Base-by-base conservation (phyloP, 2,113 vertebrate genomes). In the Phalacrocorax pelagicus region DNA sequence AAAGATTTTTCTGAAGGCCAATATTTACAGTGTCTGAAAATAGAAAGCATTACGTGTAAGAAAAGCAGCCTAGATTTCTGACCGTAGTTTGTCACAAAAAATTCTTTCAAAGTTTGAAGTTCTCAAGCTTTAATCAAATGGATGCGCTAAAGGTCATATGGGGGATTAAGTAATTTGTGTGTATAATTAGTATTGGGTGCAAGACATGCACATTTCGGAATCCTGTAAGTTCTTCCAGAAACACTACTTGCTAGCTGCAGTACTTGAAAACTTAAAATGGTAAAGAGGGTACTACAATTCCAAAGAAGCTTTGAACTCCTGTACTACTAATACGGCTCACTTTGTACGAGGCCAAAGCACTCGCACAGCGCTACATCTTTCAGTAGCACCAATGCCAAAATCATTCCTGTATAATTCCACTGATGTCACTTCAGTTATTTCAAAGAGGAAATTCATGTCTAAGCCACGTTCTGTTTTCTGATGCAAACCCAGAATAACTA, bases 351-450 rank as follows among this genome's bases (percentile, higher is more conserved):
- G 96, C 97, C 97, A 95, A 89, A 98, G 92, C 86, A 93, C 94
- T 97, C 94, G 81, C 86, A 97, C 95, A 96, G 95, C 86, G 81
- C 96, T 96, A 63, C 94, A 94, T 96, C 95, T 97, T 97, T 96
- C 96, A 97, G 97, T 69, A 96, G 93, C 84, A 79, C 62, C 89
- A 89, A 92, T 89, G 95, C 92, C 97, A 97, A 91, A 97, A 95
- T 96, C 66, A 97, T 95, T 95, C 97, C 95, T 94, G 95, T 96
- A 96, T 97, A 97, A 97, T 96, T 97, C 95, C 97, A 97, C 97
- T 94, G 92, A 96, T 97, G 97, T 96, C 94, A 97, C 95, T 92
- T 95, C 66, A 77, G 88, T 96, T 92, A 96, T 95, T 96, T 94
- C 91, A 94, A 93, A 94, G 73, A 92, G 92, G 92, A 96, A 97